phyloP scores from a whole-genome alignment of 37 sponge, comb jelly and placozoan genomes.

The Beroe ovata region DNA sequence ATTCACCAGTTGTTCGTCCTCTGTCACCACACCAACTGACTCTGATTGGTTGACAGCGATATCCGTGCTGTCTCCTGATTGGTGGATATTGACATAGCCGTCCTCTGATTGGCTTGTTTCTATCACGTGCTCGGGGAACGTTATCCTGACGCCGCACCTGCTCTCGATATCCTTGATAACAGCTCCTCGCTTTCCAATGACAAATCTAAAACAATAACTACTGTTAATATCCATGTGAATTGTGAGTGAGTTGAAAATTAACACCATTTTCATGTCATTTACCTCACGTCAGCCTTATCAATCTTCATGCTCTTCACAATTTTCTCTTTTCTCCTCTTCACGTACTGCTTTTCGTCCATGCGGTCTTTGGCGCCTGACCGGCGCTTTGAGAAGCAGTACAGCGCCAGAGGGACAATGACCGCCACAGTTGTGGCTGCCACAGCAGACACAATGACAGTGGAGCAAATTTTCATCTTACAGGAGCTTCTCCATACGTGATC shows the following conservation, averaged over 20 bases:
- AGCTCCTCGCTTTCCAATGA: constrained; percentile 31
- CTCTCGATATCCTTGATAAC: constrained; percentile 50
- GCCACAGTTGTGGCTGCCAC: too few species aligned
- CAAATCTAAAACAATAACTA: constrained; percentile 22
- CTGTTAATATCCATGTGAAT: too few species aligned
- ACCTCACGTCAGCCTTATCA: constrained; percentile 55
- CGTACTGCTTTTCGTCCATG: constrained; percentile 50
- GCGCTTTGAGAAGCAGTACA: not conserved
- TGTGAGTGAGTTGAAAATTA: too few species aligned
- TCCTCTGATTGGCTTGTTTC: not conserved
- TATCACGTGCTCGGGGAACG: not conserved
- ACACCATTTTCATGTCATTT: too few species aligned
- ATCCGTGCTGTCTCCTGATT: not conserved
- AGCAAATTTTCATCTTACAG: too few species aligned
- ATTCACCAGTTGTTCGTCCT: not conserved
- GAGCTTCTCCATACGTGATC: too few species aligned
- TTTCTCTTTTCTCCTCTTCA: constrained; percentile 46
- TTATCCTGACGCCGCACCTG: not conserved
- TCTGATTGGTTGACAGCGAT: not conserved
- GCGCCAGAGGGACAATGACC: constrained; percentile 2
- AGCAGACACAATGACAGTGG: too few species aligned
- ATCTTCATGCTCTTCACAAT: not conserved
- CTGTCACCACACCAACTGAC: not conserved
- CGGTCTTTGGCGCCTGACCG: not conserved
- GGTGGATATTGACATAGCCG: not conserved